These are phyloP conservation scores for Latheticus oryzae DNA, from an alignment of 2,888 invertebrate genomes.

Conservation along the genomic window DNA sequence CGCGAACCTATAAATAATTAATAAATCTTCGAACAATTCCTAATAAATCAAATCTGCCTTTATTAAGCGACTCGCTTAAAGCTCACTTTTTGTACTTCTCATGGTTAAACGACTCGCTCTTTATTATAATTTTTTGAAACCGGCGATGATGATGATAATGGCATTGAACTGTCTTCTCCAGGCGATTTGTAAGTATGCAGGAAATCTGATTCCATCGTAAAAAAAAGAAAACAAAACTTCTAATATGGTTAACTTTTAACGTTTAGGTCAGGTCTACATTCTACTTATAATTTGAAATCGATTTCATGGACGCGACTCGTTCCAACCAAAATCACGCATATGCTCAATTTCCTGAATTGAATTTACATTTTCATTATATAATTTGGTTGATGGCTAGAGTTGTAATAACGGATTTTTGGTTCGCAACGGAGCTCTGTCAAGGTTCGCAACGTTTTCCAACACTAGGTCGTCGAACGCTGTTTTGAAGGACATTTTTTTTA, in stretches of 20 bases:
- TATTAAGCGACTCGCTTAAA: conserved; percentile 24
- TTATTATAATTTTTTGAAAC: conserved; percentile 24
- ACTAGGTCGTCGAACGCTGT: conserved; percentile 32
- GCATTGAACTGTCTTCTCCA: conserved; percentile 27
- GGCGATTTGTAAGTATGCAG: conserved; percentile 18
- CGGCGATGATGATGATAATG: conserved; percentile 27
- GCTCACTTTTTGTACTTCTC: conserved; percentile 27
- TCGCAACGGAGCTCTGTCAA: conserved; percentile 21
- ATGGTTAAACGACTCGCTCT: conserved; percentile 27
- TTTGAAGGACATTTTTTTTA: conserved; percentile 28
- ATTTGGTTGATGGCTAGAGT: conserved; percentile 25
- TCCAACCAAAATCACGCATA: conserved; percentile 9
- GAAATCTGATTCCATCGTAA: conserved; percentile 18
- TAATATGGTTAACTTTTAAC: conserved; percentile 9
- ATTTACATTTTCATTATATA: conserved; percentile 33
- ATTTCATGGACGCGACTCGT: conserved; percentile 17
- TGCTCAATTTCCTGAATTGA: conserved; percentile 30
- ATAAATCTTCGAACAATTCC: conserved; percentile 33
- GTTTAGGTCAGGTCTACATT: conserved; percentile 10
- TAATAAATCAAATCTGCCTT: conserved; percentile 29
- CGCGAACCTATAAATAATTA: conserved; percentile 33
- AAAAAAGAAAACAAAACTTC: no score
- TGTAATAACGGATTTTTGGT: conserved; percentile 33
- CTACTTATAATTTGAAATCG: conserved; percentile 17
- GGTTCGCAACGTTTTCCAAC: conserved; percentile 31